Evolutionary conservation across 2,888 invertebrate species (phyloP).

Genomic region (Caenorhabditis panamensis): DNA sequence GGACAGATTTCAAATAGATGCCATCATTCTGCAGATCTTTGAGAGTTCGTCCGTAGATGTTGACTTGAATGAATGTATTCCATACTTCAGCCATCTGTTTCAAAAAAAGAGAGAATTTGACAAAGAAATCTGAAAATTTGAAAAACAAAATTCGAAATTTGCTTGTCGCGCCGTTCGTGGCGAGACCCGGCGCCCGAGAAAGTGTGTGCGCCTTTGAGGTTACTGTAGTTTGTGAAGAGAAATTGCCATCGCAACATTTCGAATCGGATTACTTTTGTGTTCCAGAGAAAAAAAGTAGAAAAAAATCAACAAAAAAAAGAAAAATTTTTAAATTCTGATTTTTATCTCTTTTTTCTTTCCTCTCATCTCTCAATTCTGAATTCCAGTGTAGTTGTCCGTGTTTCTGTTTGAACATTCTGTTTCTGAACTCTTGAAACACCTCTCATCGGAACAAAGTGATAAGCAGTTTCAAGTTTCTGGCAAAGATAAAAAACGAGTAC

Average conservation of each 20-base stretch:
- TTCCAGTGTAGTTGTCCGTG: not conserved
- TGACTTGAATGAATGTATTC: not conserved
- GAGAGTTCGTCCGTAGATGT: not conserved
- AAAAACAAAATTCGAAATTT: not conserved
- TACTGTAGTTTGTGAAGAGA: not conserved
- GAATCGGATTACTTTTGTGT: too few relatives aligned
- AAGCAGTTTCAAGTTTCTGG: not conserved
- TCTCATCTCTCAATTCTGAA: not conserved
- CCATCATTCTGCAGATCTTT: too few relatives aligned
- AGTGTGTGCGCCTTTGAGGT: not conserved
- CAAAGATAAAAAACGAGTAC: not conserved
- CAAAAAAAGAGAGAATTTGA: not conserved
- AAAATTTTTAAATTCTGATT: not conserved
- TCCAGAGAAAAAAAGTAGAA: too few relatives aligned
- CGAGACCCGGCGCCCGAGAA: not conserved
- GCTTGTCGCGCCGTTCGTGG: not conserved
- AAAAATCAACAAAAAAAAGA: too few relatives aligned
- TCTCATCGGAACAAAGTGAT: conserved; percentile 3
- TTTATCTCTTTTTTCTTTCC: not conserved
- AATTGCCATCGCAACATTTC: too few relatives aligned
- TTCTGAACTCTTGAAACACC: not conserved
- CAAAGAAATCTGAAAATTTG: not conserved
- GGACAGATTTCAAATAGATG: too few relatives aligned
- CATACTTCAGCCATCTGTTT: not conserved
- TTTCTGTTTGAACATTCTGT: not conserved